Conservation (phyloP, 2,113 vertebrate species). For the Apaloderma vittatum region DNA sequence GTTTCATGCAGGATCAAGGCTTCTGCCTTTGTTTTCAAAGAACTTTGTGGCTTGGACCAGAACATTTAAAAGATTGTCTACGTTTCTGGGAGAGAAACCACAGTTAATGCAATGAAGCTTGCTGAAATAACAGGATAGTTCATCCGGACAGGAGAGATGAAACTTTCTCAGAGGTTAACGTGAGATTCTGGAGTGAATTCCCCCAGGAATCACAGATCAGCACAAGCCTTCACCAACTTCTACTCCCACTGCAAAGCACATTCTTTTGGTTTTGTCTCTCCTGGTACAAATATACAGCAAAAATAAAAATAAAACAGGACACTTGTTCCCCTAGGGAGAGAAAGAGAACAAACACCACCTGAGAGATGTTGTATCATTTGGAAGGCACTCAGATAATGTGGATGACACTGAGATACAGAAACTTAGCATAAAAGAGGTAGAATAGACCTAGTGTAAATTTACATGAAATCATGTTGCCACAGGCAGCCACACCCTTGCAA, state of each 20-base stretch:
- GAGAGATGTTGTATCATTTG: conserved; percentile 51
- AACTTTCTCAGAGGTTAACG: background rate
- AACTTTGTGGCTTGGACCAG: conserved; percentile 14
- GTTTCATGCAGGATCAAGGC: background rate
- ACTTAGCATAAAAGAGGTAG: background rate
- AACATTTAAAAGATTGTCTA: background rate
- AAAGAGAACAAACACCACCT: conserved; percentile 38
- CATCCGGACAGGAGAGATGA: background rate
- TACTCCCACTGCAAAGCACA: background rate
- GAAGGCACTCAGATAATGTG: background rate
- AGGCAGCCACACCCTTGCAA: background rate
- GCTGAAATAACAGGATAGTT: background rate
- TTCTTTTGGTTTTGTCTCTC: conserved; percentile 41
- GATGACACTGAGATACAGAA: background rate
- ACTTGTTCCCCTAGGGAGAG: conserved; percentile 2
- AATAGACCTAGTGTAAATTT: background rate
- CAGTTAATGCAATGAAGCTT: background rate
- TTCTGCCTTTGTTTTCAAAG: conserved; percentile 28
- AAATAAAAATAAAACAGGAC: conserved; percentile 4
- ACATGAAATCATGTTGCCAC: background rate
- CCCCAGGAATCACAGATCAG: background rate
- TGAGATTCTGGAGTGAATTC: background rate
- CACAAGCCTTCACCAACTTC: background rate
- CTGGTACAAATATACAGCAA: conserved; percentile 6
- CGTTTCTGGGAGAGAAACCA: conserved; percentile 1